Evolutionary conservation across 2,888 invertebrate species (phyloP), one percentile per base, ranked within the genome.

Genomic region (Cybosia mesomella): DNA sequence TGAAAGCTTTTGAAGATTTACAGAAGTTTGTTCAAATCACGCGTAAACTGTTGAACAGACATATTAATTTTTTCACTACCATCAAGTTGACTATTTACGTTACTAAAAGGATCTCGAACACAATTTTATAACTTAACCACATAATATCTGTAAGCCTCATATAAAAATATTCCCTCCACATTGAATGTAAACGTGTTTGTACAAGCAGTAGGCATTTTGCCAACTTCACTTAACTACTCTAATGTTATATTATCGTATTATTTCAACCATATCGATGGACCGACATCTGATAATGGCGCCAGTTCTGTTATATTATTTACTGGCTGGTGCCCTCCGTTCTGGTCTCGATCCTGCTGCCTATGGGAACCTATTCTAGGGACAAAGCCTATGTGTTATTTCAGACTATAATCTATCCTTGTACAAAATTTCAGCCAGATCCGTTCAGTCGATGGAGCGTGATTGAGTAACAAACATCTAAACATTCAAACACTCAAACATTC

Each of bases 171-270:
- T 73, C 67, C 66, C 74, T 72, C 63, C n/a, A 77, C 66, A 75
- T 79, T 75, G 70, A 78, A 78, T 78, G 74, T 66, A 77, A 69
- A 68, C 66, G 68, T 81, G 74, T 82, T 79, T 79, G 74, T 71
- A 72, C 72, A 76, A 77, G 67, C 74, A 67, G 73, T 77, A 75
- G 84, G 85, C 80, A 75, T 60, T 39, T 76, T 76, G 85, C 88
- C 89, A 89, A 87, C 82, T 77, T 71, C 78, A 76, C 73, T 81
- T 86, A 87, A 79, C 75, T 79, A 82, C 82, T 77, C 81, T 85
- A 84, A 84, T 88, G 84, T 80, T 84, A 91, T 86, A 88, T 86
- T 86, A 87, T 84, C 79, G 82, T 85, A 86, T 87, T 89, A 85
- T 85, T 87, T 84, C 82, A 85, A 85, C 83, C 83, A 39, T 39